Conservation (phyloP, 2,888 invertebrate genomes). For the Pecten maximus region DNA sequence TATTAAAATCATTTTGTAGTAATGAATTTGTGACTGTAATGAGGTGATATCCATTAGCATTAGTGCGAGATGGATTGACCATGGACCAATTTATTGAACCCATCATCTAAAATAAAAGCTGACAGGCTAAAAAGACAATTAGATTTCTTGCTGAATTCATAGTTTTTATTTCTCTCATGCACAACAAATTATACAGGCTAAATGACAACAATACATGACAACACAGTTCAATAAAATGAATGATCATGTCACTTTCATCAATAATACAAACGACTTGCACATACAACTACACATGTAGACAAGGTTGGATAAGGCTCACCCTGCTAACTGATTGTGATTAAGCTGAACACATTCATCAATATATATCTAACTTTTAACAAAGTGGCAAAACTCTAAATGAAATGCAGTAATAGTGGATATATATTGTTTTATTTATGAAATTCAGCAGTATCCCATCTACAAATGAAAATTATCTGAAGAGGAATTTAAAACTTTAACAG, state of each 20-base stretch:
- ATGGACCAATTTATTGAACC: no score
- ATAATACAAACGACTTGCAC: background rate
- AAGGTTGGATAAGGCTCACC: background rate
- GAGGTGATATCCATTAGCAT: no score
- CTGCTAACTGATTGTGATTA: background rate
- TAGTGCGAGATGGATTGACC: no score
- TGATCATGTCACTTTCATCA: conserved; percentile 7
- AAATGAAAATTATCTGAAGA: background rate
- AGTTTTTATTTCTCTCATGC: background rate
- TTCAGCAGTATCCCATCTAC: background rate
- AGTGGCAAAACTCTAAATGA: background rate
- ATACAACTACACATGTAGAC: background rate
- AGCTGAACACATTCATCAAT: background rate
- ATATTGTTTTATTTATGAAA: background rate
- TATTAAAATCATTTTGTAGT: no score
- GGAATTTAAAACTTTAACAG: no score
- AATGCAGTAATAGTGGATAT: background rate
- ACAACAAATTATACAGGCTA: background rate
- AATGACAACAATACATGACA: background rate
- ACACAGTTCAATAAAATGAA: background rate
- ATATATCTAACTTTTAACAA: background rate
- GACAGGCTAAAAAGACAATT: background rate
- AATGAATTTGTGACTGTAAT: no score
- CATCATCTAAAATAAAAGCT: no score
- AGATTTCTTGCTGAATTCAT: background rate